Evolutionary conservation across 2,797 vertebrate genomes (phyloP).

Genomic region (Peromyscus aztecus): DNA sequence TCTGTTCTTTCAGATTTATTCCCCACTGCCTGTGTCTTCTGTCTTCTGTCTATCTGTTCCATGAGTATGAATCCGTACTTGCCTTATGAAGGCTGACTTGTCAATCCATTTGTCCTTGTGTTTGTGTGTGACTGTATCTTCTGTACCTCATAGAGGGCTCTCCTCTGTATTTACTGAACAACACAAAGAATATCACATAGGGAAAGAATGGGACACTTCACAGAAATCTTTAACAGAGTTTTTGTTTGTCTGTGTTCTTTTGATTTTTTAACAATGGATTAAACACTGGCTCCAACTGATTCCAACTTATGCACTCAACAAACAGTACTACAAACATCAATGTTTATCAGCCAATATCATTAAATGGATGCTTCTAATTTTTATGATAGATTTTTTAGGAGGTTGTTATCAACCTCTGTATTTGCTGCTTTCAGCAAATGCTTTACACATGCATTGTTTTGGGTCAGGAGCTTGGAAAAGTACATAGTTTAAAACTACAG

Average conservation of each 20-base stretch:
- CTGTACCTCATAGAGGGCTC: neutral
- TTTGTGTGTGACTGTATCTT: neutral
- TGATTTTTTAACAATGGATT: neutral
- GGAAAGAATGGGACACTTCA: neutral
- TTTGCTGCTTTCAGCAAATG: neutral
- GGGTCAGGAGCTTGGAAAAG: neutral
- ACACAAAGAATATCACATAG: neutral
- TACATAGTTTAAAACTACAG: neutral
- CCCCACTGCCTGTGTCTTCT: neutral
- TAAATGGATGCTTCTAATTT: neutral
- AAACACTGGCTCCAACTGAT: neutral
- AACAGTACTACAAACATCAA: neutral
- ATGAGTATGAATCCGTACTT: neutral
- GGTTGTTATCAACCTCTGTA: neutral
- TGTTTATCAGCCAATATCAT: neutral
- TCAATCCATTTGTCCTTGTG: no score
- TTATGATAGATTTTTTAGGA: neutral
- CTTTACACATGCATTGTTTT: neutral
- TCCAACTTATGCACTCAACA: neutral
- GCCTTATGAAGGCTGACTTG: neutral
- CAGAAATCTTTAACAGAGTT: neutral
- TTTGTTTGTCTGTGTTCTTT: neutral
- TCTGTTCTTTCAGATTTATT: no score
- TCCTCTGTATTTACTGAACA: neutral
- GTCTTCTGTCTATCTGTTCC: neutral